Conservation (phyloP, 2,113 vertebrate genomes). For the Pangasianodon hypophthalmus region DNA sequence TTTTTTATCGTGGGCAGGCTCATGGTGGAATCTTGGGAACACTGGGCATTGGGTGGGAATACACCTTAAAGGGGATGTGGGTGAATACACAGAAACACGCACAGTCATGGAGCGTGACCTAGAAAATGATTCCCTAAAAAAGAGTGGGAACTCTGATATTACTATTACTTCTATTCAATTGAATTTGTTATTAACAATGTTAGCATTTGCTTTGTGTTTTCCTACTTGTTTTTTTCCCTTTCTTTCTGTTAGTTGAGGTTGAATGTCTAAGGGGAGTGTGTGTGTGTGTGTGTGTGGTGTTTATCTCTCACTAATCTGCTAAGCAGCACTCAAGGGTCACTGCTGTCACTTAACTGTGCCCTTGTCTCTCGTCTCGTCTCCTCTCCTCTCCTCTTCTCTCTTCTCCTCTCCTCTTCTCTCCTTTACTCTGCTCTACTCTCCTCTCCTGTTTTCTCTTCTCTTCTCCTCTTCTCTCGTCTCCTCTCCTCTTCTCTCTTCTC, state of each 20-base stretch:
- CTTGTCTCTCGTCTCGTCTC: background rate
- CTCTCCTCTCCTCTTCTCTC: background rate
- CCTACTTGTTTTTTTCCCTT: background rate
- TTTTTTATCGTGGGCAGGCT: no score
- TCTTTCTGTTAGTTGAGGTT: no score
- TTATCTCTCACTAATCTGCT: background rate
- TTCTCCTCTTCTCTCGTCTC: background rate
- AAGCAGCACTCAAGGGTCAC: conserved; percentile 2
- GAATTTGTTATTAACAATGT: no score
- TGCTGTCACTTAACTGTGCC: background rate
- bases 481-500: background rate
- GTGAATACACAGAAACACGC: no score
- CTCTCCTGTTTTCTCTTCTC: background rate
- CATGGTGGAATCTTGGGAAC: no score
- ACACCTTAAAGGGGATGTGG: no score
- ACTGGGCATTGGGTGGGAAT: no score
- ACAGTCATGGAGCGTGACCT: no score
- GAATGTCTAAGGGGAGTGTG: background rate
- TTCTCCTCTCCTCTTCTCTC: background rate
- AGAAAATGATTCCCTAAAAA: background rate
- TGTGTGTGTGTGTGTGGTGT: background rate
- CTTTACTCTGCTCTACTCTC: background rate
- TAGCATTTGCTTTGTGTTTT: background rate
- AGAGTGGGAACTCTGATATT: background rate
- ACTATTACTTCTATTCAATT: no score